Base-by-base conservation (phyloP, 2,888 invertebrate genomes). In the Trissolcus japonicus region DNA sequence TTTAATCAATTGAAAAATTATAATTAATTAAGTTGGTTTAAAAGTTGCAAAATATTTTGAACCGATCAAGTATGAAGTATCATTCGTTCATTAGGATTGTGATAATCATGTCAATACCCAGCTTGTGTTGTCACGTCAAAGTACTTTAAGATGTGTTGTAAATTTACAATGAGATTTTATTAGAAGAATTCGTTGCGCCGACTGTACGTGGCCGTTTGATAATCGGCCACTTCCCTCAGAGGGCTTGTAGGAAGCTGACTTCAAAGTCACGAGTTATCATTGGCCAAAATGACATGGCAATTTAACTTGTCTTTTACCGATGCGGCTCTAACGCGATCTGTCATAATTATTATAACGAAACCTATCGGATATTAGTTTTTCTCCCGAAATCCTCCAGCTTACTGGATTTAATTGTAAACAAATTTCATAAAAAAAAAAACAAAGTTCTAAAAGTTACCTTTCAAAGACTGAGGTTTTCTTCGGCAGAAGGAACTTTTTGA, bases 261-360 rank as follows among this genome's bases (percentile, higher is more conserved):
- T 88, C 87, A 89, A 88, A 89, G 88, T 89, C 88, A 88, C 86
- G 85, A 87, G 87, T 88, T 86, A 87, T 88, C 87, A 88, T 88
- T 88, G 87, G 83, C 83, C 86, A 85, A 87, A 88, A 88, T 88
- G 85, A 86, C 85, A 83, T 80, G 82, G 83, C 86, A 83, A 84
- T 84, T 85, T 82, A 80, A 76, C 83, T 82, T 80, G 82, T 83
- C 82, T 84, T 35, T 35, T 83, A 82, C 79, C 80, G 68, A 79
- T 57, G 69, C 68, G 66, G 65, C 61, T 62, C 73, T 55, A 79
- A 63, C 76, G 54, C 61, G 35, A 9, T 35, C 9, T 35, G 11
- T 35, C 35, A 35, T 35, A 35, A 35, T 35, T 35, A 35, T 35
- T 9, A 35, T 7, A 35, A 35, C 9, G 7, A 35, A 35, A 35